These are phyloP conservation scores for Australoheros scitulus DNA, from an alignment of 2,113 vertebrate species.

Conservation along the genomic window DNA sequence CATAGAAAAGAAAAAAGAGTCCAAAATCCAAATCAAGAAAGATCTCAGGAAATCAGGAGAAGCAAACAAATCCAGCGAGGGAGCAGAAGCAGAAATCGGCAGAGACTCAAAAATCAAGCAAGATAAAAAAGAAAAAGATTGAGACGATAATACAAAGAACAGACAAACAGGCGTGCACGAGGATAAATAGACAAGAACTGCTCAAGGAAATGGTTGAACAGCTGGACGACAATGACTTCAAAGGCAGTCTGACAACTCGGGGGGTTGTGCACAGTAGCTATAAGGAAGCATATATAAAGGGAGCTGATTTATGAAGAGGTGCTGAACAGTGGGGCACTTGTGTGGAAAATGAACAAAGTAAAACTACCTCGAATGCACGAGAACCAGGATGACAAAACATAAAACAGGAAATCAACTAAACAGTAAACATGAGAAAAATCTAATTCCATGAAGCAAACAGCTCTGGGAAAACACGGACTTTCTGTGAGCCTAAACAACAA, in stretches of 20 bases:
- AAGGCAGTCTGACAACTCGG: background rate
- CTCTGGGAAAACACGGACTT: too few species aligned
- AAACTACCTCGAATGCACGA: background rate
- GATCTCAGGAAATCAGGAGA: background rate
- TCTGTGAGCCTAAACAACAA: too few species aligned
- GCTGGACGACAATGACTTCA: slow-evolving; percentile 4
- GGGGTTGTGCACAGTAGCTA: background rate
- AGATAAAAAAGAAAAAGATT: background rate
- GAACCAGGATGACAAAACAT: background rate
- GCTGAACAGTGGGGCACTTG: background rate
- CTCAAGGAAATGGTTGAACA: background rate
- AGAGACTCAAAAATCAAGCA: background rate
- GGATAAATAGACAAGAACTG: background rate
- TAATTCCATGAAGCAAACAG: too few species aligned
- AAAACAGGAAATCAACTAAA: background rate
- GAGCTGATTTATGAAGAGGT: background rate
- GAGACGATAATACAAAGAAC: background rate
- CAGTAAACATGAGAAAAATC: background rate
- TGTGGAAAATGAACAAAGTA: background rate
- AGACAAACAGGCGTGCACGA: background rate
- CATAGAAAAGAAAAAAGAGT: background rate
- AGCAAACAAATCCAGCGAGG: background rate
- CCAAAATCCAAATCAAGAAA: background rate
- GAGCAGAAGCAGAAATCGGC: background rate
- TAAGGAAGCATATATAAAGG: background rate